These are phyloP conservation scores for Agriopis leucophaearia DNA, from an alignment of 2,888 invertebrate species.

Conservation along the genomic window DNA sequence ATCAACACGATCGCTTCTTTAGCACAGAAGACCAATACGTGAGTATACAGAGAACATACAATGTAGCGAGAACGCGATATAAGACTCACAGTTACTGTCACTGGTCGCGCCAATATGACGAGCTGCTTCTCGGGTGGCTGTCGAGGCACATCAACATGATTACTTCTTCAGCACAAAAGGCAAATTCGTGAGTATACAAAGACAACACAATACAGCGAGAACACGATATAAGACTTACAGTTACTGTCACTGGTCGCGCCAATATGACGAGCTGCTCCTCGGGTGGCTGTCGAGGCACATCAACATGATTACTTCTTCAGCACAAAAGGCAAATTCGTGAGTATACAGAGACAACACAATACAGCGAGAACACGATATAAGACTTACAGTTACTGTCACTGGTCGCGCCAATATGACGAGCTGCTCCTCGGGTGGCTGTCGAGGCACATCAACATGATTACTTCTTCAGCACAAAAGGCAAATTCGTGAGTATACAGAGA, in stretches of 20 bases:
- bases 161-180: slow-evolving; percentile 76
- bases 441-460: slow-evolving; percentile 78
- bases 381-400: not conserved
- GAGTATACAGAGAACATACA: slow-evolving; percentile 46
- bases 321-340: slow-evolving; percentile 78
- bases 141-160: slow-evolving; percentile 80
- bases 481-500: slow-evolving; percentile 62
- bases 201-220: not conserved
- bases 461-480: slow-evolving; percentile 76
- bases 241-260: not conserved
- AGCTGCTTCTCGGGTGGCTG: slow-evolving; percentile 48
- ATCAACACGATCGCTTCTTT: slow-evolving; percentile 77
- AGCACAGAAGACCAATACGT: slow-evolving; percentile 80
- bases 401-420: not conserved
- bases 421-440: slow-evolving; percentile 58
- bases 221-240: not conserved
- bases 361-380: not conserved
- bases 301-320: slow-evolving; percentile 75
- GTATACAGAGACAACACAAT: not conserved
- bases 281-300: slow-evolving; percentile 75
- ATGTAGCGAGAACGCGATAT: not conserved
- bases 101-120: not conserved
- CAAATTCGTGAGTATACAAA: slow-evolving; percentile 65
- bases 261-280: not conserved
- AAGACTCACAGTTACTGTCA: not conserved